These are phyloP conservation scores for Rhizoglyphus robini DNA, from an alignment of 1,140 invertebrate species.

Conservation along the genomic window DNA sequence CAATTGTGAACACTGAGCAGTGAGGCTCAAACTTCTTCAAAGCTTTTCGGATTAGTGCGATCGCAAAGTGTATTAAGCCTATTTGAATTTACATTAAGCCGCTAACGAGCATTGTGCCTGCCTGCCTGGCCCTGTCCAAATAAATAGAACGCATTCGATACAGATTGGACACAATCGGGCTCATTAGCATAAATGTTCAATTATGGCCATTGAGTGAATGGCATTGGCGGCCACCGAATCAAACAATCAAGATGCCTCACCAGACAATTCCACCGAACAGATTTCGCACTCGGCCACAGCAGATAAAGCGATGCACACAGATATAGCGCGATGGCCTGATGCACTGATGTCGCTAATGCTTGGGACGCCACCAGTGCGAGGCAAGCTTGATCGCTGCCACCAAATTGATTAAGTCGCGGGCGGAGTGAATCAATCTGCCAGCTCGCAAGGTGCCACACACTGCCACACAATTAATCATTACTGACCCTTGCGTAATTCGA, in stretches of 20 bases:
- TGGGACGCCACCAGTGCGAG: too few relatives aligned
- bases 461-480: conserved; percentile 6
- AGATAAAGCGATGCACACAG: too few relatives aligned
- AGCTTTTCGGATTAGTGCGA: conserved; percentile 12
- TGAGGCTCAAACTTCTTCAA: not conserved
- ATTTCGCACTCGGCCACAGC: too few relatives aligned
- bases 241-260: too few relatives aligned
- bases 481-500: conserved; percentile 10
- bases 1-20: too few relatives aligned
- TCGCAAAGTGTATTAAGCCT: conserved; percentile 11
- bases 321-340: too few relatives aligned
- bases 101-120: not conserved
- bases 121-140: not conserved
- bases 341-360: too few relatives aligned
- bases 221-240: not conserved
- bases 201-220: not conserved
- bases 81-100: conserved; percentile 15
- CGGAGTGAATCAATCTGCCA: not conserved
- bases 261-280: too few relatives aligned
- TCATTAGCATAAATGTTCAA: conserved; percentile 13
- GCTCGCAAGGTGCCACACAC: not conserved
- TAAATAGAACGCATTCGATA: conserved; percentile 7
- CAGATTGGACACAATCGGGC: conserved; percentile 3
- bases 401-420: conserved; percentile 5
- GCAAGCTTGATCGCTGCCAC: too few relatives aligned